Evolutionary conservation across 2,113 vertebrate genomes (phyloP), one percentile per base, ranked within the genome.

Genomic region (Coryphaenoides rupestris): DNA sequence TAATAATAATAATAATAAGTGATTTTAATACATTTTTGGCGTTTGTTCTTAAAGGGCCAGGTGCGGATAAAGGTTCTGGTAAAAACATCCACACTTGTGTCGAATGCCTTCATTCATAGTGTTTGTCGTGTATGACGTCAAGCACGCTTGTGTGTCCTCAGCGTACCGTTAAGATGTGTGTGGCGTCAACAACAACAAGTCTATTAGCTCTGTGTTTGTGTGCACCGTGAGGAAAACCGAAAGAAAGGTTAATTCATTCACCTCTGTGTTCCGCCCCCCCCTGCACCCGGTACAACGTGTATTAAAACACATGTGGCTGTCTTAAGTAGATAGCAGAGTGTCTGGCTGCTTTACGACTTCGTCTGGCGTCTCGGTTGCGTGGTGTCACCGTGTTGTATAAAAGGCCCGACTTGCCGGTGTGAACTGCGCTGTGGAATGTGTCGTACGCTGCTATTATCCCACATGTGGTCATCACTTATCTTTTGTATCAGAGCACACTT

Each of bases 11-110:
- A 55, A 23, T 15, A 16, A 15, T 1, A 21, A 12, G 7, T 23
- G 15, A 69, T 58, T 45, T 58, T 81, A 55, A 81, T 58, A 33
- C 14, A 65, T 61, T 64, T 69, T 73, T 67, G 66, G 40, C 79
- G 21, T 84, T 50, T 82, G 86, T 65, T 78, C 21, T 84, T 79
- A 19, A 89, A 89, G 82, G 88, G 76, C 63, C 71, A 13, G 56
- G 77, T 78, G 65, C 65, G 75, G 58, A 74, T 78, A 57, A 68
- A 85, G 16, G 62, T 87, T 73, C 74, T 62, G 78, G 77, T 86
- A 86, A 88, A n/a, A n/a, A 79, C 85, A 81, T 84, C 16, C 22
- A 21, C 21, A 28, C 21, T 33, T 59, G 52, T 73, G 62, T 55
- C 5, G 21, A 49, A 40, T 49, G 22, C 60, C 68, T 17, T 40